These are phyloP conservation scores for Operophtera brumata DNA, from an alignment of 2,888 invertebrate genomes.

Conservation along the genomic window DNA sequence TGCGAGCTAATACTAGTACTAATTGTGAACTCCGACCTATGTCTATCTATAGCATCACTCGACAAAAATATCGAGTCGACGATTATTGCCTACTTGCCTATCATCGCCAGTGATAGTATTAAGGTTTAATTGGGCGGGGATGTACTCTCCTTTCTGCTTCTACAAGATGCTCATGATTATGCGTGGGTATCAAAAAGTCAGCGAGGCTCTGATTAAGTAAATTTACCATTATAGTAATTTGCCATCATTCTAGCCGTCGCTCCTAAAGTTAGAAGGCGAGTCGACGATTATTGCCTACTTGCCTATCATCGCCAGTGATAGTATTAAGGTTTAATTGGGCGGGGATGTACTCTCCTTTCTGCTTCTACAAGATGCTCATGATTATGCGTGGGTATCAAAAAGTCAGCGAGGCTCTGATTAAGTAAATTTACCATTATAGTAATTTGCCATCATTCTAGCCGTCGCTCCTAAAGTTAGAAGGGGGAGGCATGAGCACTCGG, in stretches of 20 bases:
- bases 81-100: conserved; percentile 2
- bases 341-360: not conserved
- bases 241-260: conserved; percentile 51
- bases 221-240: conserved; percentile 48
- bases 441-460: conserved; percentile 52
- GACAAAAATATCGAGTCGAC: not conserved
- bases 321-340: not conserved
- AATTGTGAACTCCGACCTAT: not conserved
- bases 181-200: not conserved
- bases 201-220: conserved; percentile 40
- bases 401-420: conserved; percentile 30
- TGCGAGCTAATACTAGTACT: not conserved
- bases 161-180: not conserved
- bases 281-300: conserved; percentile 3
- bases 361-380: not conserved
- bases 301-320: not conserved
- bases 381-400: not conserved
- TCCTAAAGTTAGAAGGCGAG: conserved; percentile 62
- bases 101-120: not conserved
- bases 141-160: not conserved
- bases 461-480: conserved; percentile 63
- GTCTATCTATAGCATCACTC: not conserved
- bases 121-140: not conserved
- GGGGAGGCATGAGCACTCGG: conserved; percentile 68
- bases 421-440: conserved; percentile 48